Conservation (phyloP, 2,113 vertebrate genomes). For the Tursiops truncatus region DNA sequence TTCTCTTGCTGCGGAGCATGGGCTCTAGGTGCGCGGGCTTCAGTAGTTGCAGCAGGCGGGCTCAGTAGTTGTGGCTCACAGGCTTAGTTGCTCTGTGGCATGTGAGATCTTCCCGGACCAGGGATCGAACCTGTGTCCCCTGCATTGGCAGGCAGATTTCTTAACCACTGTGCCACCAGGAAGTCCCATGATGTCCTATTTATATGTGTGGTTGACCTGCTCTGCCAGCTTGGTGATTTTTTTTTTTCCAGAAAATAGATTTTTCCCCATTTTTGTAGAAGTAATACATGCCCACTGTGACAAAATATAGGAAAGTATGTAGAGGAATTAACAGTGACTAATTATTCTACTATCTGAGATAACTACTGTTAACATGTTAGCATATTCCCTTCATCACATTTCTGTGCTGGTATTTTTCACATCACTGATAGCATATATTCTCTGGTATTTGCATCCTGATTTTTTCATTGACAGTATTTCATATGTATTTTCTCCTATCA, state of each 20-base stretch:
- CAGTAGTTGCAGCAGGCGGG: no score
- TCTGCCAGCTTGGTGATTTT: not conserved
- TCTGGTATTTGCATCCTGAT: not conserved
- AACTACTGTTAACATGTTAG: not conserved
- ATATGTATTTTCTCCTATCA: not conserved
- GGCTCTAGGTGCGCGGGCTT: no score
- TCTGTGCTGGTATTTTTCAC: not conserved
- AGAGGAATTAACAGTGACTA: not conserved
- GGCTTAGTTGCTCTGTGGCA: no score
- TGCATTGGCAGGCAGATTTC: no score
- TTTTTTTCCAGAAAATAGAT: not conserved
- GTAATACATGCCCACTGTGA: not conserved
- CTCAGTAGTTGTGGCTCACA: no score
- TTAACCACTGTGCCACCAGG: no score
- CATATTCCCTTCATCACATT: not conserved
- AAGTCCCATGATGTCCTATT: not conserved
- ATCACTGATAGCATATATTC: not conserved
- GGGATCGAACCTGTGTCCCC: no score
- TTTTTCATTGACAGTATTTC: not conserved
- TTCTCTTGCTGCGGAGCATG: no score
- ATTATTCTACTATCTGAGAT: not conserved
- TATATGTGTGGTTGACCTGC: not conserved
- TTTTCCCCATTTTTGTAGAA: not conserved
- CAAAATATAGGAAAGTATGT: not conserved
- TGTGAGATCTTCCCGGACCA: no score